phyloP scores from a whole-genome alignment of 2,888 invertebrate genomes.

The Syrista parreyssii region DNA sequence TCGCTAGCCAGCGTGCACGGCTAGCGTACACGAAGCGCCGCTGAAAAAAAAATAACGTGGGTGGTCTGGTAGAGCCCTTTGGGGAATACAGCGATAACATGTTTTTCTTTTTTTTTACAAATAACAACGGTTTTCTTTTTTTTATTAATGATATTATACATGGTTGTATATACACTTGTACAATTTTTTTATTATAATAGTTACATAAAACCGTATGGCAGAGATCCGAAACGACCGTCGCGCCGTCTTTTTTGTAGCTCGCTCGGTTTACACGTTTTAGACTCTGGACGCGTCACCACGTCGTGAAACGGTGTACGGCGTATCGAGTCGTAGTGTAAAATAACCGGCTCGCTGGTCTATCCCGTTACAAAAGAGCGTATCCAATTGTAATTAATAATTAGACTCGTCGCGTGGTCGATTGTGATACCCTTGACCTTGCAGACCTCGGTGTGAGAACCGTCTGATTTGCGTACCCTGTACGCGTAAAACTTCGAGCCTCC shows the following conservation, averaged over 20 bases:
- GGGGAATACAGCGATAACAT: too few species aligned
- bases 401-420: conserved; percentile 26
- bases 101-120: too few species aligned
- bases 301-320: conserved; percentile 14
- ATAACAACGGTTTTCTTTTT: too few species aligned
- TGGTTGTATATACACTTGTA: too few species aligned
- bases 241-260: conserved; percentile 6
- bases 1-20: too few species aligned
- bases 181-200: too few species aligned
- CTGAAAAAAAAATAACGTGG: too few species aligned
- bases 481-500: conserved; percentile 55
- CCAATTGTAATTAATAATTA: conserved; percentile 1
- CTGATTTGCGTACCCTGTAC: conserved; percentile 6
- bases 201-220: background rate
- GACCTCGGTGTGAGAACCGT: conserved; percentile 13
- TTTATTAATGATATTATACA: too few species aligned
- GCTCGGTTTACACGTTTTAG: conserved; percentile 6
- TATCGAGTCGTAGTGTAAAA: conserved; percentile 5
- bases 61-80: too few species aligned
- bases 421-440: conserved; percentile 45
- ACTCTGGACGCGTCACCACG: conserved; percentile 12
- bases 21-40: too few species aligned
- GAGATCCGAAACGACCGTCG: conserved; percentile 6
- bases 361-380: too few species aligned
- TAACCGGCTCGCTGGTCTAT: too few species aligned